These are phyloP conservation scores for Apis cerana DNA, from an alignment of 1,140 invertebrate genomes.

Conservation along the genomic window DNA sequence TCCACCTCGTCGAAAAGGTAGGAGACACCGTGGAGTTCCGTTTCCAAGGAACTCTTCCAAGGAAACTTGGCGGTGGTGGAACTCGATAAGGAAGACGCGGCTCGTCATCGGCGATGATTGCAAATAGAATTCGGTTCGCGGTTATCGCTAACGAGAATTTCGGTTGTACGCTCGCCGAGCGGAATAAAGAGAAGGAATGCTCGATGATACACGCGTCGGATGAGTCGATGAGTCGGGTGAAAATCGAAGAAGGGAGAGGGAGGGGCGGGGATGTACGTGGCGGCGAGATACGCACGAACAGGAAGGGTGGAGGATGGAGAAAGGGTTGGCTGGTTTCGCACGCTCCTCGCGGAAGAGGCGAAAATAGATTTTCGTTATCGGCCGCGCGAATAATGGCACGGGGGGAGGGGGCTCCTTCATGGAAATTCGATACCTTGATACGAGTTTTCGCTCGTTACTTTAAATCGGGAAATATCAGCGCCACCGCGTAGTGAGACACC, in stretches of 20 bases:
- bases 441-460: conserved; percentile 49
- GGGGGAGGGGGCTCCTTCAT: conserved; percentile 36
- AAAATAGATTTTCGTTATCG: conserved; percentile 74
- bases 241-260: conserved; percentile 33
- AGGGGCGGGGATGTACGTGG: neutral
- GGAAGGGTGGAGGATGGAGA: neutral
- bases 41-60: too few relatives aligned
- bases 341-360: conserved; percentile 57
- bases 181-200: conserved; percentile 50
- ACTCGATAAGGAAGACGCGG: conserved; percentile 38
- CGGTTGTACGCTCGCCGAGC: conserved; percentile 42
- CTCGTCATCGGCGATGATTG: conserved; percentile 50
- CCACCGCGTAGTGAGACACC: neutral
- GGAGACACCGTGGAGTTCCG: too few relatives aligned
- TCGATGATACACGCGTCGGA: neutral
- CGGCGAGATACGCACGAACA: neutral
- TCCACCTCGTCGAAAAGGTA: too few relatives aligned
- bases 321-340: conserved; percentile 51
- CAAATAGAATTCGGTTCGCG: conserved; percentile 55
- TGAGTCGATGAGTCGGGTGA: conserved; percentile 59
- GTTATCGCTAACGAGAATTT: conserved; percentile 63
- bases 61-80: neutral
- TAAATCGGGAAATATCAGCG: conserved; percentile 40
- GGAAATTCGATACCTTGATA: conserved; percentile 58
- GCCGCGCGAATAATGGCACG: conserved; percentile 48